These are phyloP conservation scores for Decapterus maruadsi DNA, from an alignment of 2,797 vertebrate genomes.

Conservation along the genomic window DNA sequence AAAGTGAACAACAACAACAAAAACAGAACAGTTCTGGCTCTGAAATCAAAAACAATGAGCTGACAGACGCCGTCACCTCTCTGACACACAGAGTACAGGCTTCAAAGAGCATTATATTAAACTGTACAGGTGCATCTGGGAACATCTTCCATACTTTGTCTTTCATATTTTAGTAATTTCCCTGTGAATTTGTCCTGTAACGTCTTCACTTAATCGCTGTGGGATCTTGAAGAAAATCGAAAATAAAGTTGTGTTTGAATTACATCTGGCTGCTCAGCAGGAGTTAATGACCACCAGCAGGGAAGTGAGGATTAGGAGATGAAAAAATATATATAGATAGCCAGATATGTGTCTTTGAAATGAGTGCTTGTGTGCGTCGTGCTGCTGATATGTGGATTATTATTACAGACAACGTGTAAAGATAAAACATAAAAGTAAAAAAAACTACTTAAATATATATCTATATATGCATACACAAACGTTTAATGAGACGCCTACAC, in stretches of 20 bases:
- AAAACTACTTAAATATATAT: too few species aligned
- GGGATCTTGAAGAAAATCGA: neutral
- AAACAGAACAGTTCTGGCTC: too few species aligned
- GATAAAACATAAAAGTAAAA: neutral
- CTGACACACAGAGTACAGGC: too few species aligned
- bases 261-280: neutral
- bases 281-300: neutral
- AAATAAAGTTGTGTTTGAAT: neutral
- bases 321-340: neutral
- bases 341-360: neutral
- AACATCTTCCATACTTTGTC: too few species aligned
- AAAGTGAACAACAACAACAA: too few species aligned
- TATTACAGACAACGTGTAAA: neutral
- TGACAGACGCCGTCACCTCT: too few species aligned
- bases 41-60: too few species aligned
- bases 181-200: too few species aligned
- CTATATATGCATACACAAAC: constrained; percentile 1
- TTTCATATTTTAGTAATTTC: too few species aligned
- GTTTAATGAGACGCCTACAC: constrained; percentile 9
- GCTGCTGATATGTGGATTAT: neutral
- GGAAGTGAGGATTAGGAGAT: neutral
- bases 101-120: too few species aligned
- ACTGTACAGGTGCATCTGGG: too few species aligned
- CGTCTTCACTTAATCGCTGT: too few species aligned
- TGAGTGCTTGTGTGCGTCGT: neutral